These are phyloP conservation scores for Trachurus trachurus DNA, from an alignment of 2,797 vertebrate species.

Conservation along the genomic window DNA sequence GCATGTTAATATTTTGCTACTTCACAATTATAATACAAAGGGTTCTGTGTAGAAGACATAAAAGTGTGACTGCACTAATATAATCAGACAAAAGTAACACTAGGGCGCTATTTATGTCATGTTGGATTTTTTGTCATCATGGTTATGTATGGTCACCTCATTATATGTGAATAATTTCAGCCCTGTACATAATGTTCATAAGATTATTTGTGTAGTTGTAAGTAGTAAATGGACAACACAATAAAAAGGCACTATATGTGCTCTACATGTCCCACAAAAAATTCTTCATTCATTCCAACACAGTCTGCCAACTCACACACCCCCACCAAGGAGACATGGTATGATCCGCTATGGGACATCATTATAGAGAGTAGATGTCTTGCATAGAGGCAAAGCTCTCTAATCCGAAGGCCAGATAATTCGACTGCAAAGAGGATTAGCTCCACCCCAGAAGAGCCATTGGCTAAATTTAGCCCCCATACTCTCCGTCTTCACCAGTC, in stretches of 20 bases:
- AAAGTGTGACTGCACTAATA: not conserved
- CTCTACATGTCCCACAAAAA: not conserved
- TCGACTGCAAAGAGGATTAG: slow-evolving; percentile 95
- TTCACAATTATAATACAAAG: not conserved
- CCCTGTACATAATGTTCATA: not conserved
- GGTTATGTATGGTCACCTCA: not conserved
- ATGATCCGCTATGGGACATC: slow-evolving; percentile 75
- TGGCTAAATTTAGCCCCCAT: slow-evolving; percentile 92
- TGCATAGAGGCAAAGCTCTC: slow-evolving; percentile 86
- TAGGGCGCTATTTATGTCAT: not conserved
- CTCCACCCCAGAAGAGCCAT: slow-evolving; percentile 87
- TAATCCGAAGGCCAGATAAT: slow-evolving; percentile 93
- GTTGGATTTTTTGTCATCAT: not conserved
- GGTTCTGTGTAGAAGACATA: not conserved
- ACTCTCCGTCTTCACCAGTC: slow-evolving; percentile 75
- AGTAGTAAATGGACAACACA: not conserved
- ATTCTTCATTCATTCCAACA: slow-evolving; percentile 6
- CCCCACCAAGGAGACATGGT: slow-evolving; percentile 68
- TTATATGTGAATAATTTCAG: not conserved
- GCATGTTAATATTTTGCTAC: too few relatives aligned
- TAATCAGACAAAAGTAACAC: not conserved
- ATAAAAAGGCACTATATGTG: not conserved
- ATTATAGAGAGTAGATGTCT: slow-evolving; percentile 85
- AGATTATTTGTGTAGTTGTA: not conserved
- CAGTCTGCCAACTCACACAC: slow-evolving; percentile 20